phyloP scores from a whole-genome alignment of 2,888 invertebrate species.

The Heliconius hortense region DNA sequence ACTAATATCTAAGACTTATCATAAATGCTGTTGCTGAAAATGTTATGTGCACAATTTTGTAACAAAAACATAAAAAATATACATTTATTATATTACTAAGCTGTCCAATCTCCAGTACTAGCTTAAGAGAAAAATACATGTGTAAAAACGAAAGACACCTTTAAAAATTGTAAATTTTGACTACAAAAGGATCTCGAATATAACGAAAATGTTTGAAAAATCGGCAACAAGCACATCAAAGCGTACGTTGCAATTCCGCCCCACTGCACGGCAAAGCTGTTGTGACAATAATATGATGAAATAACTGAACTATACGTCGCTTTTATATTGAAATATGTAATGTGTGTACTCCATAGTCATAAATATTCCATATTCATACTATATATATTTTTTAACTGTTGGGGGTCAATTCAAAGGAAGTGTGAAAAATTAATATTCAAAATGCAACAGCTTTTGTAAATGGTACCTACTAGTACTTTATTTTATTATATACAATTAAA shows the following conservation, averaged over 20 bases:
- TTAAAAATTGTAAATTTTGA: constrained; percentile 2
- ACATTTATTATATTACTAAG: neutral
- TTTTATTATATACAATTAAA: neutral
- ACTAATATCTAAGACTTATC: no score
- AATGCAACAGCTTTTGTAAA: neutral
- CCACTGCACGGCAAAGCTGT: constrained; percentile 39
- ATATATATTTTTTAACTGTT: constrained; percentile 11
- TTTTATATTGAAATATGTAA: constrained; percentile 27
- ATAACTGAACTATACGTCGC: constrained; percentile 31
- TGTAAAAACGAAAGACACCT: neutral
- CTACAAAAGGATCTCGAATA: constrained; percentile 6
- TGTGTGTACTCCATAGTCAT: constrained; percentile 13
- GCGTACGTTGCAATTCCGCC: constrained; percentile 38
- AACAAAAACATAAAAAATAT: no score
- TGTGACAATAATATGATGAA: constrained; percentile 38
- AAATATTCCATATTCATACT: constrained; percentile 11
- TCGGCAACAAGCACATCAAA: constrained; percentile 32
- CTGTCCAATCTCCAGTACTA: neutral
- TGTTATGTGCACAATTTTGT: no score
- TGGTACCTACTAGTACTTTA: neutral
- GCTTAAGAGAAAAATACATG: neutral
- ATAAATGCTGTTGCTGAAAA: no score
- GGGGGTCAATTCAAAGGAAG: neutral
- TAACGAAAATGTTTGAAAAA: constrained; percentile 34
- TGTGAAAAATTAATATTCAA: neutral